Conservation (phyloP, 2,888 invertebrate genomes). For the Colletes collaris region DNA sequence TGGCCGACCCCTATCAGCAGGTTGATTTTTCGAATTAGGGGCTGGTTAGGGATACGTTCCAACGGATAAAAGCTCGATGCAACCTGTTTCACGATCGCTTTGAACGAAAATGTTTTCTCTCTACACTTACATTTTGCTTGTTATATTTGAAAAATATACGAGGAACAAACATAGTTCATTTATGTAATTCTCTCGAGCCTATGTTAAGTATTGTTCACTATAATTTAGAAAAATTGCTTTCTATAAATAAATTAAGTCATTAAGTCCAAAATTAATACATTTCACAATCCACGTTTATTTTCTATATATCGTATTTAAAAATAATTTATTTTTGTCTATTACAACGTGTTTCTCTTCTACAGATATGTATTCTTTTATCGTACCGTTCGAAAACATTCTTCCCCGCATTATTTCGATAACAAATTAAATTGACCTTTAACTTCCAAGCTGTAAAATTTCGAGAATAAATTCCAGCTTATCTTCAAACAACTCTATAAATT, state of each 20-base stretch:
- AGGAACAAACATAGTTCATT: no score
- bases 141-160: no score
- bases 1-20: conserved; percentile 52
- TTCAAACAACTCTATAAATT: neutral
- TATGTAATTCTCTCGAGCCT: no score
- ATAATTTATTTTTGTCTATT: no score
- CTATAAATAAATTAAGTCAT: no score
- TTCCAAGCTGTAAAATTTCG: neutral
- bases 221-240: no score
- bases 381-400: neutral
- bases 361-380: neutral
- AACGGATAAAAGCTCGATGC: neutral
- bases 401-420: neutral
- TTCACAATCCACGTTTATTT: no score
- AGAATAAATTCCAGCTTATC: neutral
- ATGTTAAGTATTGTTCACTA: no score
- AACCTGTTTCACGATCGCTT: neutral
- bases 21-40: conserved; percentile 49
- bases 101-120: no score
- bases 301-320: no score
- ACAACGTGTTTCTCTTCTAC: neutral
- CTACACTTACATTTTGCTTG: no score
- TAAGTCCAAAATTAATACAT: no score
- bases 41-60: conserved; percentile 24
- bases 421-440: neutral